A percentile compares a stretch with the other conserved stretches of the same genome.
These are phyloP conservation scores for Crotalus viridis DNA, from an alignment of 2,113 vertebrate species.

Conservation along the genomic window DNA sequence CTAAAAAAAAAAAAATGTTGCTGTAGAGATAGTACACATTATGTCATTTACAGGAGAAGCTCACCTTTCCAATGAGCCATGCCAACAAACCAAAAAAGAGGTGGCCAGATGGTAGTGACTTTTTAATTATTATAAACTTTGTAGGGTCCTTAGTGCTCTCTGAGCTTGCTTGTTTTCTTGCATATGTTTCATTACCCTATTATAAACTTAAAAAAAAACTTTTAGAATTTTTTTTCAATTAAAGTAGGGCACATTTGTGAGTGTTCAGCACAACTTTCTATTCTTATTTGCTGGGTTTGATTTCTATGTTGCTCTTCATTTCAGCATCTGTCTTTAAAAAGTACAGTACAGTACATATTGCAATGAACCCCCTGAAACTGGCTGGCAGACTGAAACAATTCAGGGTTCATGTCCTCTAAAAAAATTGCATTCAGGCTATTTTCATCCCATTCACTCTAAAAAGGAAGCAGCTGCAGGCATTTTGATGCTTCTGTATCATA, in stretches of 20 bases:
- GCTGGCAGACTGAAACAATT: neutral
- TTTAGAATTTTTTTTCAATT: neutral
- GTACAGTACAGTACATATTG: neutral
- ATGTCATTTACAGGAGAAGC: neutral
- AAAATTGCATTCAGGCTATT: neutral
- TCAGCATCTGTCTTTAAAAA: neutral
- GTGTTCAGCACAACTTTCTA: neutral
- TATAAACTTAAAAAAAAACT: too few species aligned
- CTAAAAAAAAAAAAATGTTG: neutral
- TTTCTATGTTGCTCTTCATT: neutral
- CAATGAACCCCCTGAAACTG: neutral
- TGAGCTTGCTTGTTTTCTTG: too few species aligned
- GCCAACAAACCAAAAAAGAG: neutral
- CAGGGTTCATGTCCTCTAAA: neutral
- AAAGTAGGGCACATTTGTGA: neutral
- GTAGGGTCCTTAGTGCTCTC: too few species aligned
- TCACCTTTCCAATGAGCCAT: neutral
- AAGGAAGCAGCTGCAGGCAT: neutral
- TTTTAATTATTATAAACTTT: neutral
- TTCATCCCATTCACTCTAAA: neutral
- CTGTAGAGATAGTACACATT: neutral
- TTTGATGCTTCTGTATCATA: neutral
- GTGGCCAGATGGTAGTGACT: neutral
- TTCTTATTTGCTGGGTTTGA: neutral
- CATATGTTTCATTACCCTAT: too few species aligned